Percentiles rank a stretch among this genome's conserved stretches.
Evolutionary conservation across 2,888 invertebrate species (phyloP).

Genomic region (Clepsis dumicolana): DNA sequence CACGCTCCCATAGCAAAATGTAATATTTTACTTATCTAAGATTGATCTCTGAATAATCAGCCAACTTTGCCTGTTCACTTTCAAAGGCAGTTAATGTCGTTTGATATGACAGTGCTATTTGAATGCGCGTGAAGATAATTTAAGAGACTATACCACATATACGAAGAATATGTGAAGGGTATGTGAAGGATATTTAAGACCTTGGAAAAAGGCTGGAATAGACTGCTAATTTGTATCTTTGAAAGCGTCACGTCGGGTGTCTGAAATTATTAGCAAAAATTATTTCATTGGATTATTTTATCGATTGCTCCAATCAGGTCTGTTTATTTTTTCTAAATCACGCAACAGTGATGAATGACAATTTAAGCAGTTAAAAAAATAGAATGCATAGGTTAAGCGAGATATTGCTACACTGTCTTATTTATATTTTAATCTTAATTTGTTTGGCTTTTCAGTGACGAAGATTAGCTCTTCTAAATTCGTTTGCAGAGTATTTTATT

Average conservation of each 20-base stretch:
- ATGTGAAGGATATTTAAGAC: not conserved
- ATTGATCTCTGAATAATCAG: not conserved
- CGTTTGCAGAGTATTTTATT: conserved; percentile 19
- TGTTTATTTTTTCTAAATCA: too few relatives aligned
- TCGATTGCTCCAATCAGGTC: too few relatives aligned
- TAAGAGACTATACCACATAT: not conserved
- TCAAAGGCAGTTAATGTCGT: conserved; percentile 6
- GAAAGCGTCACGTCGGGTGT: too few relatives aligned
- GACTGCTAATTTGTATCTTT: not conserved
- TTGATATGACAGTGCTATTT: conserved; percentile 20
- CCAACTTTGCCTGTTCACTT: not conserved
- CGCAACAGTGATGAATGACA: too few relatives aligned
- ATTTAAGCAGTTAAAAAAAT: too few relatives aligned
- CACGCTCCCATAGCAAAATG: not conserved
- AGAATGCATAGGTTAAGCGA: too few relatives aligned
- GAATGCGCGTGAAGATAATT: conserved; percentile 1
- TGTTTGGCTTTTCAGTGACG: not conserved
- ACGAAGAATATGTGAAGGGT: too few relatives aligned
- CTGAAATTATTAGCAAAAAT: too few relatives aligned
- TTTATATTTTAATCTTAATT: too few relatives aligned
- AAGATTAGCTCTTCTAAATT: conserved; percentile 12
- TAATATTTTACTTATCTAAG: not conserved
- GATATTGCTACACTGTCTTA: too few relatives aligned
- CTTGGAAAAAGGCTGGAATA: not conserved
- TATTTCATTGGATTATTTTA: too few relatives aligned